phyloP scores from a whole-genome alignment of 2,797 vertebrate species.

The Microctenopoma steveboyesi region DNA sequence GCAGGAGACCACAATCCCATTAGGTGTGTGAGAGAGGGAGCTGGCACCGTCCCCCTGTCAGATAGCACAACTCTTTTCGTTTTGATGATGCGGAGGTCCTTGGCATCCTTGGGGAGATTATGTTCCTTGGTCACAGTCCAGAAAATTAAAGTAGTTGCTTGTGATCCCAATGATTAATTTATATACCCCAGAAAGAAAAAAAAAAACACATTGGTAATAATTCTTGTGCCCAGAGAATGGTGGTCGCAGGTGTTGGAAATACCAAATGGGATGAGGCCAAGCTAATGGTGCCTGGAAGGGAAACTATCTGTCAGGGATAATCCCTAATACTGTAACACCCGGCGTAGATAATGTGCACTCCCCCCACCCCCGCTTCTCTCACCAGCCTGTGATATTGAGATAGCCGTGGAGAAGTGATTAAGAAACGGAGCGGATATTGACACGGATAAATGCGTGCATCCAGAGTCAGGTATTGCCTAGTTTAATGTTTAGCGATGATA shows the following conservation, averaged over 20 bases:
- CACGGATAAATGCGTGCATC: slow-evolving; percentile 64
- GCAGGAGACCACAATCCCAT: slow-evolving; percentile 44
- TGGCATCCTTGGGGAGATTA: slow-evolving; percentile 71
- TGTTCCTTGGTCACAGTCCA: slow-evolving; percentile 81
- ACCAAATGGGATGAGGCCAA: slow-evolving; percentile 82
- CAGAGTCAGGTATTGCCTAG: slow-evolving; percentile 46
- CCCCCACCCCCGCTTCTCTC: slow-evolving; percentile 34
- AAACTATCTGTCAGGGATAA: slow-evolving; percentile 83
- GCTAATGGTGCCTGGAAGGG: slow-evolving; percentile 86
- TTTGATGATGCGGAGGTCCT: slow-evolving; percentile 80
- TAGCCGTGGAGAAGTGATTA: slow-evolving; percentile 71
- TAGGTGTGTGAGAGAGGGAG: slow-evolving; percentile 42
- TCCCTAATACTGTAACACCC: slow-evolving; percentile 79
- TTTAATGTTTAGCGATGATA: slow-evolving; percentile 66
- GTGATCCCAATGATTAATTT: slow-evolving; percentile 84
- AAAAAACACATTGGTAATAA: slow-evolving; percentile 82
- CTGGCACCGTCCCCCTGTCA: slow-evolving; percentile 61
- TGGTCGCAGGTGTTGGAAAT: slow-evolving; percentile 84
- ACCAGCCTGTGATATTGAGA: slow-evolving; percentile 74
- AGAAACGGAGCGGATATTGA: slow-evolving; percentile 67
- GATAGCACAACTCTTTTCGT: slow-evolving; percentile 59
- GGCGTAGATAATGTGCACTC: slow-evolving; percentile 79
- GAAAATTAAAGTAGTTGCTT: slow-evolving; percentile 82
- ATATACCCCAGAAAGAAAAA: slow-evolving; percentile 70
- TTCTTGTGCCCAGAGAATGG: slow-evolving; percentile 78